These are phyloP conservation scores for Rhabditophanes sp. DNA, from an alignment of 2,888 invertebrate genomes.

Conservation along the genomic window DNA sequence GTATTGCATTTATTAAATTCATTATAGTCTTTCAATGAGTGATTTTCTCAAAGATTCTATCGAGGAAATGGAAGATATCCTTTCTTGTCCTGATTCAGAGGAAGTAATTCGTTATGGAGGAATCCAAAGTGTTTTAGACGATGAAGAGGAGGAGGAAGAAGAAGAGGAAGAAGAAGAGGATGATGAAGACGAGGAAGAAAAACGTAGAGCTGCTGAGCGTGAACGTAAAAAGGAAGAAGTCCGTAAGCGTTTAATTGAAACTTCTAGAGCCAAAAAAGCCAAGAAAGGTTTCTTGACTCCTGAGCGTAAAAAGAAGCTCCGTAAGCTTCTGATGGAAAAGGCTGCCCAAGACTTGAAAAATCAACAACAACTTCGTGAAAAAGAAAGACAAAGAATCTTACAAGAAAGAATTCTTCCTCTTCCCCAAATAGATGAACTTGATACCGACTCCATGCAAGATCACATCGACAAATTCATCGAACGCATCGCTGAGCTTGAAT, in stretches of 20 bases:
- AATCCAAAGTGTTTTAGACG: too few relatives aligned
- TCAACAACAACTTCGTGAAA: constrained; percentile 94
- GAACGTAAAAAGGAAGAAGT: constrained; percentile 97
- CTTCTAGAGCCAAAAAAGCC: constrained; percentile 83
- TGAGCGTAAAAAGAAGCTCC: constrained; percentile 98
- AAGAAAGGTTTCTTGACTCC: constrained; percentile 99
- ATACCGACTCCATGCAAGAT: too few relatives aligned
- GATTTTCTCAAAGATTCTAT: too few relatives aligned
- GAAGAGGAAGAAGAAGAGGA: too few relatives aligned
- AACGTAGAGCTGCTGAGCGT: constrained; percentile 89
- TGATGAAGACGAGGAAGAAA: too few relatives aligned
- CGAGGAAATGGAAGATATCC: too few relatives aligned
- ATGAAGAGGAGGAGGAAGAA: too few relatives aligned
- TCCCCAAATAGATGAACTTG: constrained; percentile 65
- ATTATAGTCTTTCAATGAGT: too few relatives aligned
- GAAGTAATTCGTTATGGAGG: too few relatives aligned
- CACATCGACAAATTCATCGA: constrained; percentile 51
- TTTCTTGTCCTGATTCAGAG: too few relatives aligned
- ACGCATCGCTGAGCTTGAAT: constrained; percentile 48
- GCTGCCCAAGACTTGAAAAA: constrained; percentile 98
- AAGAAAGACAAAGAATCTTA: constrained; percentile 85
- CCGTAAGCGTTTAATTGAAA: constrained; percentile 93
- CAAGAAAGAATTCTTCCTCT: constrained; percentile 83
- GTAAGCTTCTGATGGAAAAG: constrained; percentile 97
- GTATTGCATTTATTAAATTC: too few relatives aligned